phyloP scores from a whole-genome alignment of 2,113 vertebrate genomes.

The Dasypus novemcinctus region DNA sequence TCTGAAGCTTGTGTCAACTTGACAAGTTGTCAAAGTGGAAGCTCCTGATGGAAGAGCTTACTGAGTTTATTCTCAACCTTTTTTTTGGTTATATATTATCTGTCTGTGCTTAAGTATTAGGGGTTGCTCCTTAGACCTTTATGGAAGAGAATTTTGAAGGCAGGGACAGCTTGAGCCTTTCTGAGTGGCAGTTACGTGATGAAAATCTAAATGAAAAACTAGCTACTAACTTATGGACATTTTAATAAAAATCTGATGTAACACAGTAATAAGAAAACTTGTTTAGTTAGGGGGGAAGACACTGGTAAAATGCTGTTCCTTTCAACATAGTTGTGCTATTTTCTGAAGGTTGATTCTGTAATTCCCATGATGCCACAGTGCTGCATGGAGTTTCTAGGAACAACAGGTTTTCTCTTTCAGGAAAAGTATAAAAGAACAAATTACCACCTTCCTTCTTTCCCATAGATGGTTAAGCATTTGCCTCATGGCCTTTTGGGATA shows the following conservation, averaged over 20 bases:
- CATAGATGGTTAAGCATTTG: not conserved
- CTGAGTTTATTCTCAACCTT: constrained; percentile 2
- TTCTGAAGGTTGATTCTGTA: constrained; percentile 22
- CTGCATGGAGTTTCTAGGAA: not conserved
- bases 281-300: not conserved
- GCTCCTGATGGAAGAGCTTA: not conserved
- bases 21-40: not conserved
- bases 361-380: not conserved
- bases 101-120: not conserved
- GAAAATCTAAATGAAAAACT: constrained; percentile 39
- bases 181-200: not conserved
- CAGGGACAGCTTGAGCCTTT: not conserved
- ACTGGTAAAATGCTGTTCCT: not conserved
- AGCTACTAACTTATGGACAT: not conserved
- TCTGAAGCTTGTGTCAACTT: not conserved
- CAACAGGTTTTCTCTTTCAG: not conserved
- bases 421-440: not conserved
- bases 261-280: not conserved
- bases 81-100: not conserved
- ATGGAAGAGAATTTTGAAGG: constrained; percentile 6
- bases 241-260: not conserved
- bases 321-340: not conserved
- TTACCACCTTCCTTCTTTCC: not conserved
- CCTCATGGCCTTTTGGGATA: not conserved
- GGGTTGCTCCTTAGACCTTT: not conserved